phyloP scores from a whole-genome alignment of 1,140 invertebrate genomes.

The Paraescarpia echinospica region DNA sequence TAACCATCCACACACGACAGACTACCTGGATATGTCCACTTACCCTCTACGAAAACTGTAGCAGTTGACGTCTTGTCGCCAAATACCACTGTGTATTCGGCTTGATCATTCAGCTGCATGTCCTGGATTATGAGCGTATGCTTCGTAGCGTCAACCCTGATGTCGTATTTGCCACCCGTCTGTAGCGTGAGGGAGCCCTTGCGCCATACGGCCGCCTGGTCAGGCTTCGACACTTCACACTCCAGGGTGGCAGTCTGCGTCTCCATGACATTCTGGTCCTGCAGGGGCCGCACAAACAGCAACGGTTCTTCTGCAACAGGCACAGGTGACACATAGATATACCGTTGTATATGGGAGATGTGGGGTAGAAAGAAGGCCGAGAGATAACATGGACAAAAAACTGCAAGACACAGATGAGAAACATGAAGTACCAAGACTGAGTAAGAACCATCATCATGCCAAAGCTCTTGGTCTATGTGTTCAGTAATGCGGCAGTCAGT shows the following conservation, averaged over 20 bases:
- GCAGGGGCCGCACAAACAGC: conserved; percentile 38
- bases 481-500: no score
- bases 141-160: conserved; percentile 46
- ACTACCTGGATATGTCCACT: conserved; percentile 15
- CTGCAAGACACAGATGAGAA: no score
- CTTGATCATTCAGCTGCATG: conserved; percentile 39
- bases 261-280: conserved; percentile 32
- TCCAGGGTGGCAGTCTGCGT: conserved; percentile 30
- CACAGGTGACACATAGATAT: neutral
- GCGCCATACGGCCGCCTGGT: conserved; percentile 27
- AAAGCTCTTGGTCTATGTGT: no score
- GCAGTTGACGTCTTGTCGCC: conserved; percentile 31
- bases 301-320: conserved; percentile 22
- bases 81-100: conserved; percentile 28
- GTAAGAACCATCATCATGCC: no score
- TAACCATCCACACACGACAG: neutral
- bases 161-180: conserved; percentile 15
- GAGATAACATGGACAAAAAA: no score
- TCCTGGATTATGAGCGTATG: conserved; percentile 40
- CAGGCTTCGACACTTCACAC: conserved; percentile 31
- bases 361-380: no score
- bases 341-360: no score
- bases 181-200: conserved; percentile 28
- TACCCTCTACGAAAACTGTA: conserved; percentile 34
- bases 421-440: no score